Evolutionary conservation across 1,140 invertebrate genomes (phyloP).

Genomic region (Drosophila nasuta): DNA sequence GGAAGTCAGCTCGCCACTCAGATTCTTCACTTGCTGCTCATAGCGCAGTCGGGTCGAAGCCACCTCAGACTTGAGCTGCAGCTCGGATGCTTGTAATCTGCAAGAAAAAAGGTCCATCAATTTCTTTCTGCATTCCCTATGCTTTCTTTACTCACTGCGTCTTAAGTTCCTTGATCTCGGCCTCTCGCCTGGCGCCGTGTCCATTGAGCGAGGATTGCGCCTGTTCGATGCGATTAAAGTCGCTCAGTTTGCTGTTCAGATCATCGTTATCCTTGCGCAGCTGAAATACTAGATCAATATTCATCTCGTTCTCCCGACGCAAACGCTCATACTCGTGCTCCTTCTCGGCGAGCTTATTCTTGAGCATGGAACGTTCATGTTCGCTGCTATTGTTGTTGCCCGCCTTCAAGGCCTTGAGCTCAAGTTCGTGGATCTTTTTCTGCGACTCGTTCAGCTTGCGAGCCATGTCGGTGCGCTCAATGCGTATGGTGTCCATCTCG

Average conservation of each 20-base stretch:
- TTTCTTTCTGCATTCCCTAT: too few species aligned
- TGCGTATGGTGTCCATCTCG: conserved; percentile 73
- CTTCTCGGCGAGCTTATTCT: conserved; percentile 90
- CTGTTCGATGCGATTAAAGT: conserved; percentile 93
- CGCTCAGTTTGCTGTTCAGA: conserved; percentile 91
- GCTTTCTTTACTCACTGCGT: conserved; percentile 85
- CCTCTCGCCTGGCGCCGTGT: conserved; percentile 90
- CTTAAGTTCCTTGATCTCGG: conserved; percentile 90
- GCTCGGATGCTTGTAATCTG: conserved; percentile 91
- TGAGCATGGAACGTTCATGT: conserved; percentile 89
- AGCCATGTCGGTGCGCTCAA: conserved; percentile 85
- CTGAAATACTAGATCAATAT: conserved; percentile 89
- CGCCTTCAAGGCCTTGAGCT: conserved; percentile 69
- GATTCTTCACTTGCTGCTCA: conserved; percentile 93
- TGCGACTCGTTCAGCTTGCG: conserved; percentile 89
- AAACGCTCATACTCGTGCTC: conserved; percentile 90
- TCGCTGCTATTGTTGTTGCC: conserved; percentile 86
- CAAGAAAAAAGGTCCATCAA: conserved; percentile 29
- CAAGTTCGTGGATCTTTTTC: conserved; percentile 86
- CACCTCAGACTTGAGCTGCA: conserved; percentile 92
- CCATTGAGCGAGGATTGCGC: conserved; percentile 91
- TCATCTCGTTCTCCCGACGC: conserved; percentile 90
- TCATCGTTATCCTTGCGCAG: conserved; percentile 92
- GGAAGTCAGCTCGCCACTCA: conserved; percentile 94
- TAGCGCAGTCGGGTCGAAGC: conserved; percentile 94